Conservation (phyloP, 2,888 invertebrate species). For the Diarsia dahlii region DNA sequence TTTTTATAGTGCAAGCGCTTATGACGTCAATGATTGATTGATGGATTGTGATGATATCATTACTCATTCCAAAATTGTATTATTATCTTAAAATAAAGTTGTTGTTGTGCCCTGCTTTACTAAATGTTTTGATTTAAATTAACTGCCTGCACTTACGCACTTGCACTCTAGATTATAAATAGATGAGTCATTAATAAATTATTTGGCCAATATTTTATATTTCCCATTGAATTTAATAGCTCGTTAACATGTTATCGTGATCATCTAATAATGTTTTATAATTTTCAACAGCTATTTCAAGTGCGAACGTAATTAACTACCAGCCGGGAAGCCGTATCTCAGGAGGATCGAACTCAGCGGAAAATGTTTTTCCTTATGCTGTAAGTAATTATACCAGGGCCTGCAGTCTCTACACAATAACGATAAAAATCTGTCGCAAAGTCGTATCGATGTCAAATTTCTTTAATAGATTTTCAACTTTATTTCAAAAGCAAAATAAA, state of each 20-base stretch:
- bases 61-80: background rate
- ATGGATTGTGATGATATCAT: background rate
- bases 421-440: no score
- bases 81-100: background rate
- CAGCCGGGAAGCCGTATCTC: conserved; percentile 17
- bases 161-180: background rate
- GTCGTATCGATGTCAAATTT: no score
- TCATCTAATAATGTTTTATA: background rate
- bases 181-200: background rate
- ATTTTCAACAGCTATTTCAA: conserved; percentile 19
- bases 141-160: background rate
- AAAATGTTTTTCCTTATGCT: conserved; percentile 45
- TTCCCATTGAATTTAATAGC: no score
- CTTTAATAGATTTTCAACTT: no score
- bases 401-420: no score
- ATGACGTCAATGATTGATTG: no score
- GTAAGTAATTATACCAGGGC: conserved; percentile 30
- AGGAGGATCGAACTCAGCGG: conserved; percentile 19
- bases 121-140: background rate
- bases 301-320: conserved; percentile 5
- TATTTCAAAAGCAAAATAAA: no score
- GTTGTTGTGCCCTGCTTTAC: background rate
- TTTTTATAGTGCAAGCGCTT: background rate
- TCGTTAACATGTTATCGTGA: no score
- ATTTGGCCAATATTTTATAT: no score